Conservation (phyloP, 2,113 vertebrate species). For the Hemiprocne comata region DNA sequence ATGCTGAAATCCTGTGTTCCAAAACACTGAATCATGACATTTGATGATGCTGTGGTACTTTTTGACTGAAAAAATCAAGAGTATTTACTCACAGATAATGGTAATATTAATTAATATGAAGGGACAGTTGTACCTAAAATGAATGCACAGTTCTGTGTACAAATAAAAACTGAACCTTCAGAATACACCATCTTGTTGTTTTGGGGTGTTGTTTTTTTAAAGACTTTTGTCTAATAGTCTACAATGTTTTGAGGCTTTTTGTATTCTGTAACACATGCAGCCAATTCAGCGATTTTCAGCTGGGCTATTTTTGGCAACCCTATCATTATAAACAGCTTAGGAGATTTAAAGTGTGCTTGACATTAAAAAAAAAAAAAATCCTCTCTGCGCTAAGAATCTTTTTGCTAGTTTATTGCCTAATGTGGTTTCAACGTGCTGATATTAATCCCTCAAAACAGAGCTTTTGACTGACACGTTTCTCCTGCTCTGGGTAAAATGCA, state of each 20-base stretch:
- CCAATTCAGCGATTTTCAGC: conserved; percentile 31
- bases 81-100: neutral
- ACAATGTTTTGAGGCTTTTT: neutral
- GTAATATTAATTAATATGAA: neutral
- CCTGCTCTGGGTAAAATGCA: conserved; percentile 14
- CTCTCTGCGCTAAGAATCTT: conserved; percentile 19
- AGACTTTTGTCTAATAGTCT: neutral
- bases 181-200: neutral
- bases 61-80: neutral
- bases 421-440: conserved; percentile 23
- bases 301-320: conserved; percentile 55
- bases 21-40: neutral
- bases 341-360: conserved; percentile 56
- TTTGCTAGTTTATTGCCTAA: conserved; percentile 34
- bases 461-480: neutral
- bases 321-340: conserved; percentile 55
- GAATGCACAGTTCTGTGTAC: neutral
- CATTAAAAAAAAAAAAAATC: neutral
- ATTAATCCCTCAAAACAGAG: neutral
- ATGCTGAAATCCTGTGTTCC: neutral
- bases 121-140: neutral
- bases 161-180: neutral
- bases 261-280: conserved; percentile 38
- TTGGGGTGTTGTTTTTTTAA: neutral
- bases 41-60: neutral